phyloP scores from a whole-genome alignment of 2,888 invertebrate species.

The Plagodis dolabraria region DNA sequence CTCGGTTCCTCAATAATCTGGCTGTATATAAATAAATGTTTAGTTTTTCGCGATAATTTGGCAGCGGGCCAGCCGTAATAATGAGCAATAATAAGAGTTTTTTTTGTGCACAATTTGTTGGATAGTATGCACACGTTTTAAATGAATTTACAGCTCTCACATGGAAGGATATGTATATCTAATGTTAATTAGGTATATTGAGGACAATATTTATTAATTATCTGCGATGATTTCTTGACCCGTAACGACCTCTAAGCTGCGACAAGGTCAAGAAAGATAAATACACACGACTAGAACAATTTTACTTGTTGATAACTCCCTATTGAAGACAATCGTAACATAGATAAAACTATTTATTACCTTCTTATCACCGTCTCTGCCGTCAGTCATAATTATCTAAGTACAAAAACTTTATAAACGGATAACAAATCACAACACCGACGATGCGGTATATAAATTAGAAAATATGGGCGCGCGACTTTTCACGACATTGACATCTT shows the following conservation, averaged over 20 bases:
- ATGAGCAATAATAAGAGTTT: neutral
- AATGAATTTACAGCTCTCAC: neutral
- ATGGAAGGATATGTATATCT: constrained; percentile 5
- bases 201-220: constrained; percentile 25
- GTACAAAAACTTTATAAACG: constrained; percentile 44
- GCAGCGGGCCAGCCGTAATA: constrained; percentile 7
- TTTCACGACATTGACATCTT: constrained; percentile 35
- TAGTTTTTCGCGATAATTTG: constrained; percentile 4
- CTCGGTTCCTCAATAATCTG: neutral
- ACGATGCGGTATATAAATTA: constrained; percentile 27
- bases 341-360: constrained; percentile 63
- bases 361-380: constrained; percentile 69
- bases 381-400: constrained; percentile 64
- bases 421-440: constrained; percentile 37
- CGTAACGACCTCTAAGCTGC: constrained; percentile 62
- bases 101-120: neutral
- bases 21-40: neutral
- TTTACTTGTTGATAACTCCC: constrained; percentile 28
- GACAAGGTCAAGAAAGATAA: constrained; percentile 68
- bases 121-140: neutral
- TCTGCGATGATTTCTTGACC: constrained; percentile 33
- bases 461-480: constrained; percentile 8
- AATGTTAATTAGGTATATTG: constrained; percentile 8
- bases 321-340: constrained; percentile 41
- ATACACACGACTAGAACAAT: constrained; percentile 48